phyloP scores from a whole-genome alignment of 2,797 vertebrate genomes.

The Schizopygopsis malacanthus region DNA sequence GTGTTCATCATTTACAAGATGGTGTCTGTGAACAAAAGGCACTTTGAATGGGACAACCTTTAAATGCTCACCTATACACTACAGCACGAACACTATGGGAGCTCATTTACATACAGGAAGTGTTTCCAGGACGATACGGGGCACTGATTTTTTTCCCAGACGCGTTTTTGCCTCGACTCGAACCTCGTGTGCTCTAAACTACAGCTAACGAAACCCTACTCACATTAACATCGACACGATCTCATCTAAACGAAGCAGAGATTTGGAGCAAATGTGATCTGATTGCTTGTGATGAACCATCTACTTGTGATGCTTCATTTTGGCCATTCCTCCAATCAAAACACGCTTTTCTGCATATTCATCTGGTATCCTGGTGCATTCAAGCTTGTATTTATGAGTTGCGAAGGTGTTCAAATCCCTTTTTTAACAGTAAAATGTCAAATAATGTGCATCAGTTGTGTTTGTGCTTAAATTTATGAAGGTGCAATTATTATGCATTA shows the following conservation, averaged over 20 bases:
- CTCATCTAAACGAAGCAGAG: slow-evolving; percentile 10
- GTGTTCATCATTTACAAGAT: slow-evolving; percentile 80
- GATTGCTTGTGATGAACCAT: slow-evolving; percentile 56
- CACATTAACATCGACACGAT: slow-evolving; percentile 54
- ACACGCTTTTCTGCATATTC: neutral
- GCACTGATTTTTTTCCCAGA: neutral
- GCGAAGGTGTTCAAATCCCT: neutral
- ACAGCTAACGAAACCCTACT: slow-evolving; percentile 54
- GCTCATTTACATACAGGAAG: slow-evolving; percentile 77
- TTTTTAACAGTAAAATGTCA: neutral
- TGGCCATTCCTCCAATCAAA: neutral
- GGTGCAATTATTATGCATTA: neutral
- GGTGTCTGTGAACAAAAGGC: slow-evolving; percentile 86
- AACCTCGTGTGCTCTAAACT: slow-evolving; percentile 55
- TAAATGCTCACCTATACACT: slow-evolving; percentile 84
- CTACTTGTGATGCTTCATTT: slow-evolving; percentile 48
- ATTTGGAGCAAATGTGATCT: slow-evolving; percentile 21
- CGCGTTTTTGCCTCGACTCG: slow-evolving; percentile 37
- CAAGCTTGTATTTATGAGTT: neutral
- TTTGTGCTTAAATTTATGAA: neutral
- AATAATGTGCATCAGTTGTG: neutral
- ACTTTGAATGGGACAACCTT: slow-evolving; percentile 87
- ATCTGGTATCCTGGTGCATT: neutral
- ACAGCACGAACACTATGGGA: slow-evolving; percentile 81
- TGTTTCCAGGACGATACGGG: slow-evolving; percentile 24